phyloP scores from a whole-genome alignment of 2,888 invertebrate genomes.

The Melangyna quadrimaculata region DNA sequence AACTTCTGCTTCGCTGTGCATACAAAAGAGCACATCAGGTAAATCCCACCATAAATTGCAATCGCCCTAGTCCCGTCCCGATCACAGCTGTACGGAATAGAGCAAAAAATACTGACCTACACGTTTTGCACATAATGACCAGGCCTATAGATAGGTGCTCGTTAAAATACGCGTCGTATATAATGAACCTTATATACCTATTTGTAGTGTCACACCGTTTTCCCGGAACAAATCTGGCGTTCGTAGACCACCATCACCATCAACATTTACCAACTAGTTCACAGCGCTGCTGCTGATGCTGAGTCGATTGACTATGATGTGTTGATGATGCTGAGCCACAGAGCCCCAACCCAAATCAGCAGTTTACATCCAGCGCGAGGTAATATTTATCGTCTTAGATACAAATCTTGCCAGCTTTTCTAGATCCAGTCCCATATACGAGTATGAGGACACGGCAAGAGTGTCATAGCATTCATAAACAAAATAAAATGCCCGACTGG shows the following conservation, averaged over 20 bases:
- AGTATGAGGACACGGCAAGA: constrained; percentile 61
- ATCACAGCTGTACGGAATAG: background rate
- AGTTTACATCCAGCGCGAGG: constrained; percentile 32
- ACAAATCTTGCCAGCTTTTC: constrained; percentile 60
- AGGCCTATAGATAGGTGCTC: constrained; percentile 9
- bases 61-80: constrained; percentile 23
- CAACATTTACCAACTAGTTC: constrained; percentile 32
- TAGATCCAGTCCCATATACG: constrained; percentile 56
- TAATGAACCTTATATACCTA: constrained; percentile 18
- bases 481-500: background rate
- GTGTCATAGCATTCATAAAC: constrained; percentile 49
- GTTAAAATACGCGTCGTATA: constrained; percentile 51
- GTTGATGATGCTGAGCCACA: background rate
- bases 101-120: constrained; percentile 64
- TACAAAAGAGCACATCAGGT: constrained; percentile 45
- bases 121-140: constrained; percentile 22
- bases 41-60: constrained; percentile 66
- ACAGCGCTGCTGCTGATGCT: background rate
- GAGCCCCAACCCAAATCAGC: constrained; percentile 18
- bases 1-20: constrained; percentile 20
- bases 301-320: background rate
- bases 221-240: constrained; percentile 55
- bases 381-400: constrained; percentile 66
- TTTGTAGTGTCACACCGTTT: constrained; percentile 61
- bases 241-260: background rate